phyloP scores from a whole-genome alignment of 35 echinoderm and acorn worm species.

The Apostichopus parvimensis region DNA sequence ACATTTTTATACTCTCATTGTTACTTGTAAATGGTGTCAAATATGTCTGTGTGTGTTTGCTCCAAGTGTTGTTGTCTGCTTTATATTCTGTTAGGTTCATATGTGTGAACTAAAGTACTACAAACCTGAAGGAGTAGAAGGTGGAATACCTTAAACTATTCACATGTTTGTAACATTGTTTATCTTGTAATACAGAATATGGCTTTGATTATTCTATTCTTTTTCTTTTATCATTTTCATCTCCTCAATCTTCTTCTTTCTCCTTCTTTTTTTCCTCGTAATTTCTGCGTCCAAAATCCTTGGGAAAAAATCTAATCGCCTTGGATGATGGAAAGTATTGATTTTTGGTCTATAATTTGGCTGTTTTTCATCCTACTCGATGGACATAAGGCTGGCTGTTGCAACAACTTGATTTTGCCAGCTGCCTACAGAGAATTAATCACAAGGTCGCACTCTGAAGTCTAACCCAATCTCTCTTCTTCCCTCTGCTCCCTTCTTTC shows the following conservation, averaged over 20 bases:
- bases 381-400: constrained; percentile 48
- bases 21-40: no score
- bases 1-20: no score
- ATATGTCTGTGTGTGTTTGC: no score
- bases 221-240: background rate
- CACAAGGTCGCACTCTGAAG: constrained; percentile 43
- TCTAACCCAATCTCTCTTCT: constrained; percentile 28
- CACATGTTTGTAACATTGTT: background rate
- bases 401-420: constrained; percentile 52
- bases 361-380: constrained; percentile 40
- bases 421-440: constrained; percentile 54
- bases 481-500: background rate
- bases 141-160: background rate
- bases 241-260: background rate
- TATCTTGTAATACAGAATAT: background rate
- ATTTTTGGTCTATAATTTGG: constrained; percentile 44
- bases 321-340: constrained; percentile 51
- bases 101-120: no score
- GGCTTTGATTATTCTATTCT: background rate
- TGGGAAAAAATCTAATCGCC: constrained; percentile 43
- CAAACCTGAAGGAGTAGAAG: no score
- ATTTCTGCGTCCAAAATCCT: constrained; percentile 30
- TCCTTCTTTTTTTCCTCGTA: background rate
- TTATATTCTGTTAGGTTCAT: no score
- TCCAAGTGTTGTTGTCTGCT: no score